Conservation (phyloP, 2,797 vertebrate species). For the Myotis pilosus region DNA sequence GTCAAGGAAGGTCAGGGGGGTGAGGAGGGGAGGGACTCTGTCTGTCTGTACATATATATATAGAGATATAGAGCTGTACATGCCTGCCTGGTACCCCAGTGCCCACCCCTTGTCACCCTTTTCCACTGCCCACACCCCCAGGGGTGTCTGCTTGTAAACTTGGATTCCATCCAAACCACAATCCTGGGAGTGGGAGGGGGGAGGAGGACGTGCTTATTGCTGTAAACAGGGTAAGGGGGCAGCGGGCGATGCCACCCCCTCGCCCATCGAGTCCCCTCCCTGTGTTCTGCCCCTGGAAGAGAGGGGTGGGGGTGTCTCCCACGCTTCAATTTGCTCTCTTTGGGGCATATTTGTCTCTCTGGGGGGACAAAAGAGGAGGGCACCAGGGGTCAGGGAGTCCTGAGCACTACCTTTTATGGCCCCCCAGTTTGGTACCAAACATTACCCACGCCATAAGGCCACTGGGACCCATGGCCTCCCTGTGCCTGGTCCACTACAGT, state of each 20-base stretch:
- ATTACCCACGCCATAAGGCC: slow-evolving; percentile 41
- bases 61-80: slow-evolving; percentile 84
- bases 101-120: slow-evolving; percentile 63
- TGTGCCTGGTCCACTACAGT: background rate
- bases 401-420: slow-evolving; percentile 62
- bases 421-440: slow-evolving; percentile 69
- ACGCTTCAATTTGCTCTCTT: slow-evolving; percentile 27
- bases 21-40: slow-evolving; percentile 62
- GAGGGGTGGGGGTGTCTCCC: slow-evolving; percentile 19
- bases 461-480: background rate
- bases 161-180: slow-evolving; percentile 72
- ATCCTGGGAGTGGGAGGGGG: slow-evolving; percentile 45
- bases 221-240: slow-evolving; percentile 74
- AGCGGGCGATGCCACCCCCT: slow-evolving; percentile 22
- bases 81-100: slow-evolving; percentile 74
- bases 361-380: slow-evolving; percentile 3
- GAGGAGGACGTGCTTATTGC: slow-evolving; percentile 77
- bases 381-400: slow-evolving; percentile 62
- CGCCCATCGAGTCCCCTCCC: slow-evolving; percentile 69
- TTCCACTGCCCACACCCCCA: slow-evolving; percentile 51
- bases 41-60: slow-evolving; percentile 85
- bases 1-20: slow-evolving; percentile 74
- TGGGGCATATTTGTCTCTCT: slow-evolving; percentile 39
- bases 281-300: slow-evolving; percentile 50
- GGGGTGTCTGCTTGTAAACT: slow-evolving; percentile 76